These are phyloP conservation scores for Chloroceryle inda DNA, from an alignment of 2,797 vertebrate genomes.

Conservation along the genomic window DNA sequence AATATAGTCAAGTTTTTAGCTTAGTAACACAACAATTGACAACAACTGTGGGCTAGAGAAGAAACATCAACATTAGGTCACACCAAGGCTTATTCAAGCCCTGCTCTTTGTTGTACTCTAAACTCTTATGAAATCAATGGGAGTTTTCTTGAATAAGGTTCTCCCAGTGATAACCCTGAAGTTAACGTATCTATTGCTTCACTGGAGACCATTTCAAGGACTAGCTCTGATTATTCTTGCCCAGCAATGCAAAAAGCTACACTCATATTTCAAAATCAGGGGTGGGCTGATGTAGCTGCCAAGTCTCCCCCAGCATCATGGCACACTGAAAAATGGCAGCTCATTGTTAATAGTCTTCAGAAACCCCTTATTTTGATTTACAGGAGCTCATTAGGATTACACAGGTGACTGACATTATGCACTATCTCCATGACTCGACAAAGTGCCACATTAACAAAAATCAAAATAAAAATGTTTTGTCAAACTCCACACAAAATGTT, in stretches of 20 bases:
- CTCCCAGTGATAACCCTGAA: neutral
- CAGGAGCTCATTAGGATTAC: slow-evolving; percentile 40
- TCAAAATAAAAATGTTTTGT: slow-evolving; percentile 23
- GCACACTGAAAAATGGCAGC: neutral
- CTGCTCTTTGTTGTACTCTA: neutral
- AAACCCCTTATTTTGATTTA: slow-evolving; percentile 53
- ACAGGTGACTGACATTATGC: slow-evolving; percentile 41
- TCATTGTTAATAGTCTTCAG: slow-evolving; percentile 28
- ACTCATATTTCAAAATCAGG: slow-evolving; percentile 38
- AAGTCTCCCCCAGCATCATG: slow-evolving; percentile 43
- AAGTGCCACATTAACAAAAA: slow-evolving; percentile 37
- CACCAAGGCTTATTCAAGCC: neutral
- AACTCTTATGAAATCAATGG: slow-evolving; percentile 5
- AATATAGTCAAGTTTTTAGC: neutral
- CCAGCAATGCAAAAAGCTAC: neutral
- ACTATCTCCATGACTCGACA: neutral
- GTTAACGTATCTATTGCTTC: slow-evolving; percentile 22
- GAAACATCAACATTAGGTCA: neutral
- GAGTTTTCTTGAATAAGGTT: neutral
- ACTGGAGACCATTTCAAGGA: slow-evolving; percentile 21
- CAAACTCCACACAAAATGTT: neutral
- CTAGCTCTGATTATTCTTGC: neutral
- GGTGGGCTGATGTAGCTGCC: slow-evolving; percentile 19
- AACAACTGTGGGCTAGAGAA: neutral
- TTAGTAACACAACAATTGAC: neutral